phyloP scores from a whole-genome alignment of 2,113 vertebrate genomes.

The Taurulus bubalis region DNA sequence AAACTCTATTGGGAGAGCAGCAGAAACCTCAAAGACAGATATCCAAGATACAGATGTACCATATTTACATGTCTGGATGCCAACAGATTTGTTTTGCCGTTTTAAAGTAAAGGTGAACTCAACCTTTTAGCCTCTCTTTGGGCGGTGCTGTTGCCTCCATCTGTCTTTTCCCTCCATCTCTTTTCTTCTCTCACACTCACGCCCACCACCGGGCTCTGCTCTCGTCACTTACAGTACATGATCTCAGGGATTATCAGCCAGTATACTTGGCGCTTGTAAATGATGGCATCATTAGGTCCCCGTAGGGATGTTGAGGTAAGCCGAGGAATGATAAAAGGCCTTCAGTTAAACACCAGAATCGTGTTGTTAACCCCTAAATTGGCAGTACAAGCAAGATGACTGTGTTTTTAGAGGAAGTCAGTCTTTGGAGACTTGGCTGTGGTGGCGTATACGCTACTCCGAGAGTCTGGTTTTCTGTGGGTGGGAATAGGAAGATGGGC shows the following conservation, averaged over 20 bases:
- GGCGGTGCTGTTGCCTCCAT: neutral
- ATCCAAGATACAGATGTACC: neutral
- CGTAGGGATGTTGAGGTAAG: slow-evolving; percentile 85
- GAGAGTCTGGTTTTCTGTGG: slow-evolving; percentile 66
- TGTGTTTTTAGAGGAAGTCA: slow-evolving; percentile 73
- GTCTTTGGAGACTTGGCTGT: slow-evolving; percentile 71
- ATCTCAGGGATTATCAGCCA: slow-evolving; percentile 80
- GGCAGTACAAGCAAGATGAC: slow-evolving; percentile 69
- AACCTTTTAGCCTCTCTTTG: neutral
- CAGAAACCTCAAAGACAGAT: neutral
- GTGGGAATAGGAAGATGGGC: slow-evolving; percentile 57
- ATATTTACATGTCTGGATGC: neutral
- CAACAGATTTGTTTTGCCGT: neutral
- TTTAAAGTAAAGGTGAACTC: neutral
- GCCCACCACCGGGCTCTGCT: slow-evolving; percentile 29
- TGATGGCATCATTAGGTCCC: slow-evolving; percentile 84
- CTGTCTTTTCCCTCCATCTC: neutral
- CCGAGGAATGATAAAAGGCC: slow-evolving; percentile 83
- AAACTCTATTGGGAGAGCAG: neutral
- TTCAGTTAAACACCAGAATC: slow-evolving; percentile 86
- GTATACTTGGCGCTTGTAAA: slow-evolving; percentile 66
- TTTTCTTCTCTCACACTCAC: slow-evolving; percentile 25
- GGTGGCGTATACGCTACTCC: slow-evolving; percentile 35
- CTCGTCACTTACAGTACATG: slow-evolving; percentile 65
- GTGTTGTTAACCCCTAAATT: slow-evolving; percentile 78